Conservation (phyloP, 2,888 invertebrate genomes). For the Cantharis lateralis region DNA sequence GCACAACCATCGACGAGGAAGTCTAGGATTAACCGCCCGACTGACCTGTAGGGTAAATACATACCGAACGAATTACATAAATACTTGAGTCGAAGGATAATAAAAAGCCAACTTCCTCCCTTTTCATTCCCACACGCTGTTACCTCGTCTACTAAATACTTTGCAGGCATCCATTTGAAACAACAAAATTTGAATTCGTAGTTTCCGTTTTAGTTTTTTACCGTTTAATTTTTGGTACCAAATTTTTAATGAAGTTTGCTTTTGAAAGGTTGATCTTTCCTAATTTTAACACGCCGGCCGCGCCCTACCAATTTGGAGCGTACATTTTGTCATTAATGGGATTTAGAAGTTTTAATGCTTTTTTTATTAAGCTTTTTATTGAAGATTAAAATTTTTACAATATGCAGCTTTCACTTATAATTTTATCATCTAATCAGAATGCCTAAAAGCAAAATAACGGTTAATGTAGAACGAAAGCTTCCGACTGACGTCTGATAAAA, state of each 20-base stretch:
- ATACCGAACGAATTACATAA: background rate
- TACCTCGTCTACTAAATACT: no score
- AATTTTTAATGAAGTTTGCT: background rate
- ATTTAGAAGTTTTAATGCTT: background rate
- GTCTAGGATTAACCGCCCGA: background rate
- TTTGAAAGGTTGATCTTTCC: background rate
- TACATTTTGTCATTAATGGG: background rate
- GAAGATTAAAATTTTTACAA: background rate
- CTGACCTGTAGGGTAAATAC: background rate
- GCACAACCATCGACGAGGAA: background rate
- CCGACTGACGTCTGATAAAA: slow-evolving; percentile 28
- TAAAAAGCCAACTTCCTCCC: background rate
- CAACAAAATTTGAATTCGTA: no score
- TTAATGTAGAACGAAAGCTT: slow-evolving; percentile 25
- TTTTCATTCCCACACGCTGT: background rate
- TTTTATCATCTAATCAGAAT: background rate
- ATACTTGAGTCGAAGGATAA: no score
- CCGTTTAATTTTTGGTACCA: background rate
- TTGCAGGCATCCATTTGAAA: no score
- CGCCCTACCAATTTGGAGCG: background rate
- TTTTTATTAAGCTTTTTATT: background rate
- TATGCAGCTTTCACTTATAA: background rate
- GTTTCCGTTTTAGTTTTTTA: background rate
- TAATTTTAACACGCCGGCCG: background rate
- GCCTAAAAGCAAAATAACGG: slow-evolving; percentile 6